Evolutionary conservation across 2,797 vertebrate species (phyloP), one percentile per base, ranked within the genome.

Genomic region (Sebastes oblongus): DNA sequence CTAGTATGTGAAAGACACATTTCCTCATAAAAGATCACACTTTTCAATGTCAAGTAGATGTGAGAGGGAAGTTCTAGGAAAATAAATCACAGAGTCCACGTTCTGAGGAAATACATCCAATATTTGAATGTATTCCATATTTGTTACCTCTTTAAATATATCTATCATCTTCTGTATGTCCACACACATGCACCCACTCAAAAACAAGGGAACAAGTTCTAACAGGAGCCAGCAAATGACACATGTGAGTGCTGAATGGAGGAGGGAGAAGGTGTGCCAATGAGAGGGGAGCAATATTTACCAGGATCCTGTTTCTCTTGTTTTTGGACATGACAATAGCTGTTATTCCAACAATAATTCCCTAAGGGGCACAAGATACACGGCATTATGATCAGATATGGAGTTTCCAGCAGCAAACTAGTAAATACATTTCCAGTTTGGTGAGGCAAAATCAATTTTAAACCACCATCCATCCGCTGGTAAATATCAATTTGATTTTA

Each of bases 281-380:
- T 18, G 12, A 66, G 16, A 29, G 34, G 54, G 0, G 58, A 22
- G 54, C 5, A 27, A 54, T 54, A 80, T 92, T 94, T 96, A 99
- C 97, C 91, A 98, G 83, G 42, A 94, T 72, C 66, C 71, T 83
- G 42, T 90, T 96, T 86, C 89, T 86, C 81, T 96, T 96, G 93
- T 94, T 97, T 75, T 96, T 96, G 10, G 98, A 98, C 56, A 98
- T 89, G 65, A 97, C 90, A 32, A 98, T 97, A 54, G 96, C 95
- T 0, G 93, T 83, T 64, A 98, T 96, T 78, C 98, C 97, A 1
- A 74, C 32, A 12, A 95, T 84, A 3, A 95, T 94, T 50, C 94
- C 96, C 96, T 96, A 73, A 32, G 78, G 60, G 75, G 69, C 20
- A 92, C 0, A 83, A 74, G 25, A 81, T 36, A 52, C 3, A 22